Conservation (phyloP, 2,888 invertebrate genomes). For the Galerucella calmariensis region DNA sequence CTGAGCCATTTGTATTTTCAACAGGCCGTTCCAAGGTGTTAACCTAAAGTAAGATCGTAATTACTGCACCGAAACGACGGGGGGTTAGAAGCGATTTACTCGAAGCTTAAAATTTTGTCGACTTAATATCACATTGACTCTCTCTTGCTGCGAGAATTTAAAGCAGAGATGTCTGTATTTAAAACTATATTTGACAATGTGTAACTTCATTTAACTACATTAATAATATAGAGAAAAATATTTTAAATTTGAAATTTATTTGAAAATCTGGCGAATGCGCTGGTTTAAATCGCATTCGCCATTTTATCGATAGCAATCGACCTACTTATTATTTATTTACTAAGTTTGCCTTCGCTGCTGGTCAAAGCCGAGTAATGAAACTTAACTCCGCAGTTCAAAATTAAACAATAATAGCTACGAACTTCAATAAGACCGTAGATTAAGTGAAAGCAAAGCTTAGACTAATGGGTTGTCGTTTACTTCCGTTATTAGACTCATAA, state of each 20-base stretch:
- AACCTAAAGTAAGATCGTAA: slow-evolving; percentile 31
- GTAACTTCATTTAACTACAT: no score
- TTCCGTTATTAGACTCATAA: neutral
- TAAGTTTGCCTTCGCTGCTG: slow-evolving; percentile 8
- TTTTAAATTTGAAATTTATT: neutral
- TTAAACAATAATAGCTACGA: slow-evolving; percentile 6
- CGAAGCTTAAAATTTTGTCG: neutral
- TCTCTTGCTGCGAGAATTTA: neutral
- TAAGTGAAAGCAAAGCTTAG: slow-evolving; percentile 7
- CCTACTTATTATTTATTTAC: slow-evolving; percentile 2
- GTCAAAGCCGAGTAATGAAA: slow-evolving; percentile 15
- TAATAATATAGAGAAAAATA: neutral
- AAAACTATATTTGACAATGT: no score
- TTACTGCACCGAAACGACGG: slow-evolving; percentile 26
- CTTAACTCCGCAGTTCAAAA: slow-evolving; percentile 1
- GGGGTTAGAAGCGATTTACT: slow-evolving; percentile 17
- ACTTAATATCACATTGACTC: neutral
- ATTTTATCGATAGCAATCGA: neutral
- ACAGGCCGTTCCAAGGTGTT: slow-evolving; percentile 26
- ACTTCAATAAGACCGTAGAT: slow-evolving; percentile 3
- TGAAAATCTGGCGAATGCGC: neutral
- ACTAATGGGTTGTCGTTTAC: slow-evolving; percentile 7
- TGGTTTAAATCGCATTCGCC: neutral
- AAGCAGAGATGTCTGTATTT: no score
- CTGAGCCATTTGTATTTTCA: slow-evolving; percentile 18